These are phyloP conservation scores for Parauchenoglanis punctatus DNA, from an alignment of 2,797 vertebrate genomes.

Conservation along the genomic window DNA sequence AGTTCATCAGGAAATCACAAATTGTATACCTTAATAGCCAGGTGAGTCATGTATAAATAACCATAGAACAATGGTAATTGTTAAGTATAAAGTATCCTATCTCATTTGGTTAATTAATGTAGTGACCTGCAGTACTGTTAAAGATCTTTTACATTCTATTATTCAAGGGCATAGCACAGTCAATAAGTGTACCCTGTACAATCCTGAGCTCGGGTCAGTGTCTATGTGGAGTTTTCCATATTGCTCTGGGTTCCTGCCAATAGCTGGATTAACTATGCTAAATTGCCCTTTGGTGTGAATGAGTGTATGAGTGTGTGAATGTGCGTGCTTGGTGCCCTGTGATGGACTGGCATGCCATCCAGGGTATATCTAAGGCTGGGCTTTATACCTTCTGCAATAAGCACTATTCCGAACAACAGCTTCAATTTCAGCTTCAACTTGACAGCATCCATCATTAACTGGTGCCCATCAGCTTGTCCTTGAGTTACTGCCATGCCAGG, in stretches of 20 bases:
- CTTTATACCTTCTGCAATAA: neutral
- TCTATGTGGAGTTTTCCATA: neutral
- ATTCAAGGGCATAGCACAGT: neutral
- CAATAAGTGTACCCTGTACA: neutral
- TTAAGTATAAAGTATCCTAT: neutral
- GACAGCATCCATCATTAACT: neutral
- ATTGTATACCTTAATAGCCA: neutral
- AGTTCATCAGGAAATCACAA: neutral
- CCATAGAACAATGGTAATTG: neutral
- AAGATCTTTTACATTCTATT: neutral
- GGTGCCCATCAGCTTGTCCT: neutral
- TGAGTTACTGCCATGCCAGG: neutral
- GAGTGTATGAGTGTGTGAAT: neutral
- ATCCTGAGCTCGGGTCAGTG: neutral
- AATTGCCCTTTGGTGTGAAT: neutral
- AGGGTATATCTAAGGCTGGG: neutral
- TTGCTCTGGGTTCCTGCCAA: neutral
- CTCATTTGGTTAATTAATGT: neutral
- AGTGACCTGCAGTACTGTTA: neutral
- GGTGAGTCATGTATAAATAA: neutral
- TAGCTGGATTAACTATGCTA: neutral
- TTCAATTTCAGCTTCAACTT: neutral
- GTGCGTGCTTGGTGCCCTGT: neutral
- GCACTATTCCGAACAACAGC: neutral
- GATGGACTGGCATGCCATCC: neutral